Conservation (phyloP, 1,140 invertebrate genomes). For the Sesamia nonagrioides region DNA sequence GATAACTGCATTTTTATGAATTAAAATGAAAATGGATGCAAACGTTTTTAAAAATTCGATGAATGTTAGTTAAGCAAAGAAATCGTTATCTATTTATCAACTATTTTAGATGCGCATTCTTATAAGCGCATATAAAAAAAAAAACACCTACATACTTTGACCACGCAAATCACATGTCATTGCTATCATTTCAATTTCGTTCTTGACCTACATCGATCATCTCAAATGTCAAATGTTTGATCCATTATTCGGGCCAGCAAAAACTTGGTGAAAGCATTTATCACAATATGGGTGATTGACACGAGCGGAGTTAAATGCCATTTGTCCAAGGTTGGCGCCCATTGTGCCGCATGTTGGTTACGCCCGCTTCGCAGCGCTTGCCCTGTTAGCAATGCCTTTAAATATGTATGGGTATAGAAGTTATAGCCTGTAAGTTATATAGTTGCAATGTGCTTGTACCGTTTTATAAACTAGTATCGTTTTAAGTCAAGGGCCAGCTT, state of each 20-base stretch:
- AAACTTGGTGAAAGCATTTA: constrained; percentile 67
- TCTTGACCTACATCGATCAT: constrained; percentile 75
- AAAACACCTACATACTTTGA: background rate
- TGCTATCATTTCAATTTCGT: constrained; percentile 50
- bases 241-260: constrained; percentile 58
- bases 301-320: constrained; percentile 69
- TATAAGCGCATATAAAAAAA: background rate
- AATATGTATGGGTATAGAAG: constrained; percentile 2
- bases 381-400: constrained; percentile 16
- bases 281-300: constrained; percentile 71
- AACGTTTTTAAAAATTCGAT: too few relatives aligned
- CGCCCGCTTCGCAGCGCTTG: constrained; percentile 14
- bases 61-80: background rate
- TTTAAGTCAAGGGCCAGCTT: too few relatives aligned
- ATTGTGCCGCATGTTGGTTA: constrained; percentile 54
- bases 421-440: background rate
- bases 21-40: too few relatives aligned
- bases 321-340: constrained; percentile 71
- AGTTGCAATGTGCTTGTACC: background rate
- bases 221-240: constrained; percentile 73
- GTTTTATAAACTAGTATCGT: background rate
- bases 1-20: background rate
- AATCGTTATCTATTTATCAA: background rate
- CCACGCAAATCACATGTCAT: constrained; percentile 38
- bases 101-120: background rate